Evolutionary conservation across 2,797 vertebrate species (phyloP), one percentile per base, ranked within the genome.

Genomic region (Pogoniulus pusillus): DNA sequence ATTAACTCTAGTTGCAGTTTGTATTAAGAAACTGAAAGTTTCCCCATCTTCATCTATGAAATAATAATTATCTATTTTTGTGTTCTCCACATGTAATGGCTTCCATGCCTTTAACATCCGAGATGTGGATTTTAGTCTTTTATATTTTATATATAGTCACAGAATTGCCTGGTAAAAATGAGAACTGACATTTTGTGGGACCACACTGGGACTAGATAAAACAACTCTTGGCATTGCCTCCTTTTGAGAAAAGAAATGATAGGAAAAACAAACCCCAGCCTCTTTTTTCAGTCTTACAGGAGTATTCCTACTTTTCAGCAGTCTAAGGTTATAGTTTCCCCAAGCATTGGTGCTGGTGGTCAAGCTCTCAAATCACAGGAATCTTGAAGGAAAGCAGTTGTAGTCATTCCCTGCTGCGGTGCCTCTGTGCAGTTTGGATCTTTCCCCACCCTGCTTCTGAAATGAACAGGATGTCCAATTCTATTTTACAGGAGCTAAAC

Each of bases 391-490:
- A 78, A 71, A 74, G 5, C 15, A 58, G 18, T 19, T 13, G 11
- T 39, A 49, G 26, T n/a, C 23, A 23, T 13, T 49, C 16, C 5
- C 29, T 66, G 12, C 26, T 64, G 37, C 26, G 12, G 19, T 68
- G 23, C 37, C 11, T 17, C 26, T 37, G 12, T 19, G 75, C 5
- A 5, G 60, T 27, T 59, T 71, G 51, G 64, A 18, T 12, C 16
- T 59, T 45, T 55, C 10, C 2, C 2, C 1, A 7, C 49, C 0
- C 0, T 19, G 1, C 47, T 66, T 55, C 80, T 85, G 55, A 59
- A 35, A 57, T 14, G 2, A 55, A 43, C 22, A 35, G 55, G 16
- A 60, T 43, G 3, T 20, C 34, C 7, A 0, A 30, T 84, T 45
- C 57, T 77, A 14, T 27, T 78, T 85, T 37, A 9, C 16, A 51